These are phyloP conservation scores for Perdix hodgsoniae DNA, from an alignment of 2,797 vertebrate species.

Conservation along the genomic window DNA sequence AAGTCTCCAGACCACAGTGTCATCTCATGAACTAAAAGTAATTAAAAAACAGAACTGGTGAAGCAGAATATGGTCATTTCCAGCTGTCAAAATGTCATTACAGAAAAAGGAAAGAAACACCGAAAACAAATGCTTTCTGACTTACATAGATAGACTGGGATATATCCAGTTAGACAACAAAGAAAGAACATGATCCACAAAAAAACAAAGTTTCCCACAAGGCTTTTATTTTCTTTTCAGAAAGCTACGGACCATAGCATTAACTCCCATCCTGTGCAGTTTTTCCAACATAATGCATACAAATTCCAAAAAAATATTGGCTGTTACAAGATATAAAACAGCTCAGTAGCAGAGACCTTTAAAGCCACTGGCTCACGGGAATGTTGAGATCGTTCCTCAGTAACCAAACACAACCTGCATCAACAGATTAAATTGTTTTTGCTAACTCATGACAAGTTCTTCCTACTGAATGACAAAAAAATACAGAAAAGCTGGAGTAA, in stretches of 20 bases:
- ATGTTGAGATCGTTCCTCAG: background rate
- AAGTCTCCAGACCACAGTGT: background rate
- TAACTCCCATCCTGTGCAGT: background rate
- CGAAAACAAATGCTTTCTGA: background rate
- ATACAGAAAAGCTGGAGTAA: background rate
- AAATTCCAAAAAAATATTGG: background rate
- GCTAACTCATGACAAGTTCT: background rate
- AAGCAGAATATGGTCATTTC: background rate
- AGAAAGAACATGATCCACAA: background rate
- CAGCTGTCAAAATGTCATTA: background rate
- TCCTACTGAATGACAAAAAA: background rate
- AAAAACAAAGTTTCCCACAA: background rate
- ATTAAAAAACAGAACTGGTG: background rate
- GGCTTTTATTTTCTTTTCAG: background rate
- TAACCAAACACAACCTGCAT: background rate
- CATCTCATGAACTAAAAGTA: background rate
- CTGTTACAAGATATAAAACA: background rate
- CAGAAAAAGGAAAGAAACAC: background rate
- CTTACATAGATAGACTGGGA: background rate
- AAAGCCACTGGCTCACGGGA: background rate
- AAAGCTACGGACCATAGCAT: background rate
- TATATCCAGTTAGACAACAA: background rate
- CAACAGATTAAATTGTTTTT: constrained; percentile 3
- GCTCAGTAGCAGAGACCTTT: background rate
- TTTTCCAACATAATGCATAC: background rate